phyloP scores from a whole-genome alignment of 2,113 vertebrate species.

The Hyperoodon ampullatus region DNA sequence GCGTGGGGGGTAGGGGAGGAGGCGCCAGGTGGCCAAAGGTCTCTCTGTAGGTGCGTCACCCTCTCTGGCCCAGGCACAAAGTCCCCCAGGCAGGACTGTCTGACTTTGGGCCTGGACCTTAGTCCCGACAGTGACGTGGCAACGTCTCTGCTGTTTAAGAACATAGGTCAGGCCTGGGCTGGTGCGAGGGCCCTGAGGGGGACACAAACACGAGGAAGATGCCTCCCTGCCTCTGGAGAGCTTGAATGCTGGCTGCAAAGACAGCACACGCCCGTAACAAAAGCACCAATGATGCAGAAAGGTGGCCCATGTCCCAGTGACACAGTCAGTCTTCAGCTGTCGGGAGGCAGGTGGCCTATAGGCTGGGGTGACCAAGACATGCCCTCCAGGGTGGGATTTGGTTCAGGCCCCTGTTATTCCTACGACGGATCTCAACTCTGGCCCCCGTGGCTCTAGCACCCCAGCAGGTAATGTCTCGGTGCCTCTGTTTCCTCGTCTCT shows the following conservation, averaged over 20 bases:
- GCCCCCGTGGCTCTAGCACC: neutral
- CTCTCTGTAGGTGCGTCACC: rapidly evolving
- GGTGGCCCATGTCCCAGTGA: rapidly evolving
- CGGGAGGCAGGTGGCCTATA: neutral
- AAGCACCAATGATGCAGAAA: rapidly evolving
- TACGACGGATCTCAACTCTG: neutral
- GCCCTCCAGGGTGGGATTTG: neutral
- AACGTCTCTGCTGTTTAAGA: neutral
- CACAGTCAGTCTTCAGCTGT: neutral
- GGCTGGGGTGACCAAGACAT: neutral
- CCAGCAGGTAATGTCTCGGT: neutral
- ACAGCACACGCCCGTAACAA: rapidly evolving
- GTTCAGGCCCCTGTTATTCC: neutral
- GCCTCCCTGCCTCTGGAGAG: neutral
- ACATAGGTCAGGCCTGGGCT: neutral
- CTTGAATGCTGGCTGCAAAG: neutral
- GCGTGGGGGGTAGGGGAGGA: rapidly evolving
- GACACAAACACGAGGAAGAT: neutral
- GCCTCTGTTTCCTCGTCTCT: neutral
- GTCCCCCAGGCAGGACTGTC: neutral
- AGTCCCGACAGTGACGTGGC: rapidly evolving
- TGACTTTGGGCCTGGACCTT: neutral
- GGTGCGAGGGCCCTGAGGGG: rapidly evolving
- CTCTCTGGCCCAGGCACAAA: neutral
- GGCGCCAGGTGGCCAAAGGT: neutral